Percentiles rank a stretch among this genome's conserved stretches.
Evolutionary conservation across 2,888 invertebrate species (phyloP).

Genomic region (Rotaria magnacalcarata): DNA sequence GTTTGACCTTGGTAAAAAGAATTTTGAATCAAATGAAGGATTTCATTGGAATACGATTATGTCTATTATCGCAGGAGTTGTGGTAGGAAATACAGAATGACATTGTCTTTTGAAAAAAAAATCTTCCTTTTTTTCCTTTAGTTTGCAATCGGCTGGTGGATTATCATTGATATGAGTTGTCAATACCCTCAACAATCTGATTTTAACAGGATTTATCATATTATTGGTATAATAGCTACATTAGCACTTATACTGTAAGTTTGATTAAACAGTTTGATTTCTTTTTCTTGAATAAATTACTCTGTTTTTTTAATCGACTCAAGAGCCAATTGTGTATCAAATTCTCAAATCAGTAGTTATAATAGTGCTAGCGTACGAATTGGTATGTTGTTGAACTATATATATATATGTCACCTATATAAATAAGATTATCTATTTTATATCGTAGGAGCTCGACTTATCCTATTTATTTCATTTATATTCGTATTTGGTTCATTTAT

Average conservation of each 20-base stretch:
- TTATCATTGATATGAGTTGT: slow-evolving; percentile 86
- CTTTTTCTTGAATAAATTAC: background rate
- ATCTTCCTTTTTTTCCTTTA: background rate
- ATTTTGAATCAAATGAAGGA: background rate
- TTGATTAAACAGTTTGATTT: too few species aligned
- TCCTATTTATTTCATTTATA: slow-evolving; percentile 92
- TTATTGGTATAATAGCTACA: slow-evolving; percentile 88
- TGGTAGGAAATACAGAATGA: background rate
- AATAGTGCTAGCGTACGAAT: slow-evolving; percentile 4
- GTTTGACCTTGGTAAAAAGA: background rate
- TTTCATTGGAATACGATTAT: background rate
- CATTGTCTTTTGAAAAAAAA: too few species aligned
- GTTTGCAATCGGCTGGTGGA: slow-evolving; percentile 80
- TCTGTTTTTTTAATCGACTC: background rate
- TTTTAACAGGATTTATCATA: slow-evolving; percentile 69
- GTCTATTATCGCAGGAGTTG: background rate
- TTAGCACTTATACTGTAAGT: slow-evolving; percentile 85
- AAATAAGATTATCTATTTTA: slow-evolving; percentile 36
- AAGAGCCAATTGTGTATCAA: slow-evolving; percentile 39
- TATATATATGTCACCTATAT: too few species aligned
- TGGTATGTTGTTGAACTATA: background rate
- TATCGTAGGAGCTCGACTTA: slow-evolving; percentile 69
- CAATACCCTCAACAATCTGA: slow-evolving; percentile 65
- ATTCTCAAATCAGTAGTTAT: slow-evolving; percentile 43
- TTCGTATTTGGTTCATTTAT: slow-evolving; percentile 92